Evolutionary conservation across 2,113 vertebrate species (phyloP), one percentile per base, ranked within the genome.

Genomic region (Gambusia holbrooki): DNA sequence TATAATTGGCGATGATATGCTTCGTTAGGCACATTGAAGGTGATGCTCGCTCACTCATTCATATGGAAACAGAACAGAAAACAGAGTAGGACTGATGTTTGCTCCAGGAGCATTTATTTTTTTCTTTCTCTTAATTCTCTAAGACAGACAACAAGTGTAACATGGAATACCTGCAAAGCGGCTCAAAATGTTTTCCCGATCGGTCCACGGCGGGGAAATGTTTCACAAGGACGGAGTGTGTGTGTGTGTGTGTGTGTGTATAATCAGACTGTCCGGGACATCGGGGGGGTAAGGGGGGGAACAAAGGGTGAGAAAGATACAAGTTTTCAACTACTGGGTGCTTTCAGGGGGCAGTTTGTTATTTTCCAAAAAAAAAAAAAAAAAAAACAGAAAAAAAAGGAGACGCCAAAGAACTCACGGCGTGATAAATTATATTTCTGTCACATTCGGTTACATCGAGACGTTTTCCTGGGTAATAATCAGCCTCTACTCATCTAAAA

Each of bases 401-500:
- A 68, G 33, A 62, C 66, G 11, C 42, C 51, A 78, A 30, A 35
- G 54, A 32, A 64, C 28, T 11, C 29, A 72, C 19, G n/a, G 13
- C 7, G 62, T 67, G 8, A 19, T 14, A 54, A 79, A 73, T 69
- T 4, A 77, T 76, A 51, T 37, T 80, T 1, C 19, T 22, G 5
- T 76, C 2, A 54, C 14, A 67, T 76, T 68, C 8, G n/a, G 42
- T 61, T 71, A 19, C 76, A 74, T 73, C 58, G 19, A 51, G 15
- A 60, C 7, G 54, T 63, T 17, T 74, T 76, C 14, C 54, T 64
- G 54, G 5, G 30, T 25, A 42, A 63, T 42, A 62, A 78, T 77
- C 42, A 78, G 29, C 66, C 74, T 5, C 54, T 74, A 83, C 30
- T n/a, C 60, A 67, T 75, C 73, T 81, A 82, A 32, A 76, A 77